These are phyloP conservation scores for Cephus cinctus DNA, from an alignment of 1,140 invertebrate species.

Conservation along the genomic window DNA sequence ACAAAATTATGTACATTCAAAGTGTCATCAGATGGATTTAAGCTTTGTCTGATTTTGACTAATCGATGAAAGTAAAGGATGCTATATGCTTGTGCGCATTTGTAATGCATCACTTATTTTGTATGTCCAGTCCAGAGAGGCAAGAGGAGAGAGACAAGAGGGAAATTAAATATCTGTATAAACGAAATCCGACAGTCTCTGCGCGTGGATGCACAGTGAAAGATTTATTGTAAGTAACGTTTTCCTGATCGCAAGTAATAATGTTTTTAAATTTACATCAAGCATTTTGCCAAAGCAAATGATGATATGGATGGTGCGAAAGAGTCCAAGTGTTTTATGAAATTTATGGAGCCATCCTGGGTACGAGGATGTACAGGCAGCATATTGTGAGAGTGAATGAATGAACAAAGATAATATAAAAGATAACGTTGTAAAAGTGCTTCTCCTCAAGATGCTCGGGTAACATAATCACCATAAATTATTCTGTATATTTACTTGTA, in stretches of 20 bases:
- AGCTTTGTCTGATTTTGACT: too few relatives aligned
- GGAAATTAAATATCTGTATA: too few relatives aligned
- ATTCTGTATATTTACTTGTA: conserved; percentile 21
- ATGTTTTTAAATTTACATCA: neutral
- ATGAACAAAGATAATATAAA: too few relatives aligned
- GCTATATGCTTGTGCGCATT: too few relatives aligned
- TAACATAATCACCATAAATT: conserved; percentile 24
- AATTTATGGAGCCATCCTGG: too few relatives aligned
- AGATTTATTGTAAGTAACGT: neutral
- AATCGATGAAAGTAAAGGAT: too few relatives aligned
- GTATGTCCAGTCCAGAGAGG: too few relatives aligned
- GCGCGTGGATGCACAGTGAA: neutral
- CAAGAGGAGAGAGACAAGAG: too few relatives aligned
- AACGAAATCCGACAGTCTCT: neutral
- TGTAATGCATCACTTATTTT: too few relatives aligned
- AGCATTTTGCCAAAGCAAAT: conserved; percentile 12
- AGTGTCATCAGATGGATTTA: too few relatives aligned
- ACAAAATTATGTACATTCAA: too few relatives aligned
- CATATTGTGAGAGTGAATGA: neutral
- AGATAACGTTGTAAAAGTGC: conserved; percentile 21
- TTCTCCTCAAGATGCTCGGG: conserved; percentile 21
- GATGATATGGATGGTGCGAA: conserved; percentile 10
- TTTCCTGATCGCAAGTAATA: neutral
- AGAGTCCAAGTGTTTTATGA: too few relatives aligned
- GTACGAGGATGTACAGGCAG: conserved; percentile 4